Conservation (phyloP, 2,797 vertebrate species). For the Centroberyx gerrardi region DNA sequence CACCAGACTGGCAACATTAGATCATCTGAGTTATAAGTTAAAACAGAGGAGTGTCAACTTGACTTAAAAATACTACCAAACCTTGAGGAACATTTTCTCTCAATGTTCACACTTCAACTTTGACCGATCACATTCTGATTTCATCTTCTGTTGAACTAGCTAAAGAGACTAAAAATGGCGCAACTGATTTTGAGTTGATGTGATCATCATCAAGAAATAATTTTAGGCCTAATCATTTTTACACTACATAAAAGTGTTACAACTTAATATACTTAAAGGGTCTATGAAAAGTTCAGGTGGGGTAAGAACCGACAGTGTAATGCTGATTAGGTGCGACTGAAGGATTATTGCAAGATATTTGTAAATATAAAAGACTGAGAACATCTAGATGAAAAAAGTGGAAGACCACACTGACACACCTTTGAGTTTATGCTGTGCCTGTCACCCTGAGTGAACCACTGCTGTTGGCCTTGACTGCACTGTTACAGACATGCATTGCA, state of each 20-base stretch:
- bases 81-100: not conserved
- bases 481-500: not conserved
- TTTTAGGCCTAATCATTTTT: too few relatives aligned
- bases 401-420: constrained; percentile 34
- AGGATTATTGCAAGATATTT: not conserved
- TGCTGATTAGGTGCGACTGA: not conserved
- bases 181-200: not conserved
- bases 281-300: constrained; percentile 15
- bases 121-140: not conserved
- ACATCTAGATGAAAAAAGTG: not conserved
- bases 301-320: not conserved
- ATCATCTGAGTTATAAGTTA: constrained; percentile 1
- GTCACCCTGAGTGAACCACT: not conserved
- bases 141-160: too few relatives aligned
- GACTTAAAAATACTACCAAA: not conserved
- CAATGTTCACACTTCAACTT: not conserved
- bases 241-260: not conserved
- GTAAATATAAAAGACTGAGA: not conserved
- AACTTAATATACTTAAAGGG: not conserved
- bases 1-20: not conserved
- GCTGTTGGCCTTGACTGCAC: too few relatives aligned
- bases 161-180: constrained; percentile 13
- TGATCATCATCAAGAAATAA: not conserved
- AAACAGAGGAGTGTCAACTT: not conserved
- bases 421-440: constrained; percentile 3